These are phyloP conservation scores for Drosophila dives DNA, from an alignment of 2,888 invertebrate genomes.

Conservation along the genomic window DNA sequence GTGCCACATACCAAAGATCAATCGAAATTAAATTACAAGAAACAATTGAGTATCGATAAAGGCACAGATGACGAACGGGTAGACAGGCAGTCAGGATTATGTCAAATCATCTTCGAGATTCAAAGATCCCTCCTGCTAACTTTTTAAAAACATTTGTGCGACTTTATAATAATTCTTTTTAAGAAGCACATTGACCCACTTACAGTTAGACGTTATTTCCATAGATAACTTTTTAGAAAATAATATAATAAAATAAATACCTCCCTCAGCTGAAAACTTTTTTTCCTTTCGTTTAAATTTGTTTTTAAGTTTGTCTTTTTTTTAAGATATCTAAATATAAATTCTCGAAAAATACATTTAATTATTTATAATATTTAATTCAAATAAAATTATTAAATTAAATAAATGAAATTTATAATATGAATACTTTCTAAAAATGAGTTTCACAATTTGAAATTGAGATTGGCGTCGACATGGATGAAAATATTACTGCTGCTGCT, in stretches of 20 bases:
- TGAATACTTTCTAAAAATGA: neutral
- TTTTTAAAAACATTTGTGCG: neutral
- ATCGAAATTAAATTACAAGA: neutral
- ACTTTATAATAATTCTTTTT: neutral
- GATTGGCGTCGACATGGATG: neutral
- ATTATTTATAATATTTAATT: neutral
- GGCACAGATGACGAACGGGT: neutral
- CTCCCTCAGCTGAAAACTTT: neutral
- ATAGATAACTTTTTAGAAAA: neutral
- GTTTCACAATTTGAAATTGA: neutral
- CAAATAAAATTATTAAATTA: too few species aligned
- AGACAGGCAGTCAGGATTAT: neutral
- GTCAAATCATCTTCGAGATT: neutral
- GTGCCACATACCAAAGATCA: neutral
- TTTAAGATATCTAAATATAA: neutral
- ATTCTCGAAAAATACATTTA: neutral
- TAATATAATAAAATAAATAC: neutral
- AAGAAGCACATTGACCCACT: neutral
- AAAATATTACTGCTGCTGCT: neutral
- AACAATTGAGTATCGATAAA: neutral
- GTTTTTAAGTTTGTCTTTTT: neutral
- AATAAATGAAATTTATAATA: too few species aligned
- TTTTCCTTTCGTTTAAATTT: neutral
- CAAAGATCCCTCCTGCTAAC: neutral
- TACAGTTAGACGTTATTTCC: neutral